These are phyloP conservation scores for Mesodorylaimus sp. DNA, from an alignment of 2,888 invertebrate species.

Conservation along the genomic window DNA sequence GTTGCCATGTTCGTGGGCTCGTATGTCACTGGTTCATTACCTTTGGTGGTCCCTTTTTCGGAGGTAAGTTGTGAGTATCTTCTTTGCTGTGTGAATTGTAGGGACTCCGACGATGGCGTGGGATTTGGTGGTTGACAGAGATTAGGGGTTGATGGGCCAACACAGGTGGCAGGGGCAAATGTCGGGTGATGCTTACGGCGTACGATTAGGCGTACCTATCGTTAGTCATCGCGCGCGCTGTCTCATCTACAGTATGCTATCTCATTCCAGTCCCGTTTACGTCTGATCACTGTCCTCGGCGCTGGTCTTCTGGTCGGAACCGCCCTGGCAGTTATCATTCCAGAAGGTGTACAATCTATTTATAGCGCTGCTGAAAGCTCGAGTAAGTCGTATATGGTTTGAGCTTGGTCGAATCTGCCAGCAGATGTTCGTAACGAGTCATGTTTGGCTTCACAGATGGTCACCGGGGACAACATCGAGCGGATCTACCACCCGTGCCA, in stretches of 20 bases:
- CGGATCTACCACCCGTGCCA: too few species aligned
- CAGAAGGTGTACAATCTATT: constrained; percentile 71
- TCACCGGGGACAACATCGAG: too few species aligned
- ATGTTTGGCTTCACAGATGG: too few species aligned
- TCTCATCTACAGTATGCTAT: constrained; percentile 12
- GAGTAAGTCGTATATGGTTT: constrained; percentile 3
- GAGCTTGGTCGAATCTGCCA: constrained; percentile 1
- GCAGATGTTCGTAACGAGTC: neutral
- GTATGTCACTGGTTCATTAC: constrained; percentile 81
- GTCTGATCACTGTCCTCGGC: constrained; percentile 79
- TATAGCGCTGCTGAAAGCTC: constrained; percentile 17
- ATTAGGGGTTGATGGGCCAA: too few species aligned
- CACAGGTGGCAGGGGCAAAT: too few species aligned
- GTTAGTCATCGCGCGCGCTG: too few species aligned
- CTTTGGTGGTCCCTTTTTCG: constrained; percentile 74
- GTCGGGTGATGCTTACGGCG: too few species aligned
- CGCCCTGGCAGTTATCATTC: constrained; percentile 88
- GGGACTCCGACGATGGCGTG: neutral
- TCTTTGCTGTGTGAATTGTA: neutral
- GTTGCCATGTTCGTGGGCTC: constrained; percentile 88
- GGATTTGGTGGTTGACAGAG: too few species aligned
- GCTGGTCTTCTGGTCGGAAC: constrained; percentile 93
- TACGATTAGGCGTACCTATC: too few species aligned
- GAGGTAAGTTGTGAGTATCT: constrained; percentile 47
- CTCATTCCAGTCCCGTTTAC: constrained; percentile 61